Conservation (phyloP, 2,888 invertebrate species). For the Meta bourneti region DNA sequence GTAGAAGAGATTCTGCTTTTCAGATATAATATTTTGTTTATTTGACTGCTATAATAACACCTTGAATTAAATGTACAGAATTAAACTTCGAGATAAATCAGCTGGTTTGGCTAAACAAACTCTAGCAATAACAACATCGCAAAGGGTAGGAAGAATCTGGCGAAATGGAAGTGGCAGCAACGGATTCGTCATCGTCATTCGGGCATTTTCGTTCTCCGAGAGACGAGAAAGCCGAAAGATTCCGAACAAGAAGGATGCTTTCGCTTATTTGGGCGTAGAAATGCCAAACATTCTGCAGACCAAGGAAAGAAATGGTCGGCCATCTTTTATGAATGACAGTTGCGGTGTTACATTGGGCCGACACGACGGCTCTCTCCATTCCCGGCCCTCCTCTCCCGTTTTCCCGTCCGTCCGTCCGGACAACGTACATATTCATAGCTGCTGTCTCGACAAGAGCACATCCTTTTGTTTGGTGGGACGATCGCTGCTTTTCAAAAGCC, state of each 20-base stretch:
- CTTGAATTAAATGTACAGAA: too few relatives aligned
- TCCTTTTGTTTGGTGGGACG: slow-evolving; percentile 62
- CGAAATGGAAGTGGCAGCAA: not conserved
- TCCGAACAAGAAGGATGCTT: slow-evolving; percentile 70
- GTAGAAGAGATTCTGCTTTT: too few relatives aligned
- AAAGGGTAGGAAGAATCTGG: not conserved
- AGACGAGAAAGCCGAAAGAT: slow-evolving; percentile 22
- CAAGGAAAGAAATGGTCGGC: slow-evolving; percentile 68
- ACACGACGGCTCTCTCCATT: slow-evolving; percentile 48
- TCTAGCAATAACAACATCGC: not conserved
- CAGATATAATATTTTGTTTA: too few relatives aligned
- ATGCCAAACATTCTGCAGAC: slow-evolving; percentile 72
- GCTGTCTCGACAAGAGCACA: slow-evolving; percentile 68
- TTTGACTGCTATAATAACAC: too few relatives aligned
- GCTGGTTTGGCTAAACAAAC: not conserved
- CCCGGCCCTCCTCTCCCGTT: not conserved
- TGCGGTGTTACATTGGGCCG: slow-evolving; percentile 71
- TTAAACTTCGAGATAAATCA: too few relatives aligned
- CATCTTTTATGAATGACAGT: slow-evolving; percentile 72
- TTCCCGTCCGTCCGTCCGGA: slow-evolving; percentile 7
- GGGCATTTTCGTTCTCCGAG: too few relatives aligned
- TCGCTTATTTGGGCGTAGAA: slow-evolving; percentile 74
- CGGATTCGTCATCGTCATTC: slow-evolving; percentile 12
- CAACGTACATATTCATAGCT: slow-evolving; percentile 73
- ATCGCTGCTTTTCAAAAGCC: slow-evolving; percentile 57